Conservation (phyloP, 2,888 invertebrate species). For the Trisateles emortualis region DNA sequence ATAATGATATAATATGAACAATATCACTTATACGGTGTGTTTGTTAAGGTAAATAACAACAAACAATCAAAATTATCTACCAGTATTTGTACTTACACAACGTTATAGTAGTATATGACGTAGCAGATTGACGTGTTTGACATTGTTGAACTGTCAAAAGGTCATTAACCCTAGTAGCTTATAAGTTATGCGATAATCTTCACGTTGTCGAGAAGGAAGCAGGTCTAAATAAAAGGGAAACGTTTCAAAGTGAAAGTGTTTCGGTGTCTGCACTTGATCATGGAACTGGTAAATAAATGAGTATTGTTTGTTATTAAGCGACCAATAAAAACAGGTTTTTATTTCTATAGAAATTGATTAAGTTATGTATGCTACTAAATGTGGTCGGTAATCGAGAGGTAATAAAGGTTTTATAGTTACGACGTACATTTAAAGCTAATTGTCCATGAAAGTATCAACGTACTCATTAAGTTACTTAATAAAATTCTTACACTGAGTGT, state of each 20-base stretch:
- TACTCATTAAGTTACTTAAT: background rate
- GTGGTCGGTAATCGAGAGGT: too few species aligned
- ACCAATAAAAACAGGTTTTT: conserved; percentile 4
- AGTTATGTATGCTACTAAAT: background rate
- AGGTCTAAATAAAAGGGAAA: conserved; percentile 47
- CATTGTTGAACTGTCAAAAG: background rate
- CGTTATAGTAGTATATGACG: background rate
- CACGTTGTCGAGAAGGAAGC: conserved; percentile 36
- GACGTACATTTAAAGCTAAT: too few species aligned
- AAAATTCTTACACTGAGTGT: too few species aligned
- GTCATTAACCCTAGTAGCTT: background rate
- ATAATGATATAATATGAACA: too few species aligned
- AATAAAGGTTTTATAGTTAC: background rate
- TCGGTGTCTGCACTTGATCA: conserved; percentile 54
- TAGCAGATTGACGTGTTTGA: background rate
- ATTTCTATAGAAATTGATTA: background rate
- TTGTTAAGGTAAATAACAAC: too few species aligned
- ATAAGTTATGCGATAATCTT: background rate
- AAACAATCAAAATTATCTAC: too few species aligned
- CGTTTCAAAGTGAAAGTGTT: conserved; percentile 62
- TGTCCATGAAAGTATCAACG: too few species aligned
- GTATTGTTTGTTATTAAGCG: conserved; percentile 7
- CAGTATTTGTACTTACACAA: too few species aligned
- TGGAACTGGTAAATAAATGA: conserved; percentile 31
- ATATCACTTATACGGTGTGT: too few species aligned